phyloP scores from a whole-genome alignment of 2,113 vertebrate genomes.

The Carollia perspicillata region DNA sequence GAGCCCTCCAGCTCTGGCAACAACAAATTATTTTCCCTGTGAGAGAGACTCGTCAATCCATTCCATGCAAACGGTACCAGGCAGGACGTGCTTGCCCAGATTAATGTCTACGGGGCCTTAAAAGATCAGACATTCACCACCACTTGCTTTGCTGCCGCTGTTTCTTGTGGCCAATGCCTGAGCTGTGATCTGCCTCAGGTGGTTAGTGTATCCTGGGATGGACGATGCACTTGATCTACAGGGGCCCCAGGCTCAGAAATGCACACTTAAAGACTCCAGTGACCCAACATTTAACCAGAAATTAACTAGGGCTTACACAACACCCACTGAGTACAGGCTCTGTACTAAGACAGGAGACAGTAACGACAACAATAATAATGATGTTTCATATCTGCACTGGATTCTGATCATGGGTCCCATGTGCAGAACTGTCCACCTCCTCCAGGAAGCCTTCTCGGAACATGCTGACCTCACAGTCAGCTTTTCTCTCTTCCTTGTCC shows the following conservation, averaged over 20 bases:
- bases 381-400: accelerated
- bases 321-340: accelerated
- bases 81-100: accelerated
- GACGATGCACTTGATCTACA: not conserved
- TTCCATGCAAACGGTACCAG: accelerated
- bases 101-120: accelerated
- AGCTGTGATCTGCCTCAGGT: not conserved
- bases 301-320: not conserved
- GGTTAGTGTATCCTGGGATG: not conserved
- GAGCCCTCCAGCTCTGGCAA: too few species aligned
- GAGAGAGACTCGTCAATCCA: accelerated
- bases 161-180: not conserved
- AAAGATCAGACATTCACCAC: accelerated
- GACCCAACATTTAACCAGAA: not conserved
- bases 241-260: not conserved
- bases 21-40: accelerated
- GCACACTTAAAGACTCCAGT: not conserved
- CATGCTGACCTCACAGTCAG: not conserved
- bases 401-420: not conserved
- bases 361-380: accelerated
- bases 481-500: not conserved
- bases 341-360: accelerated
- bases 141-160: too few species aligned
- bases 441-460: not conserved
- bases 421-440: not conserved